A percentile compares a stretch with the other conserved stretches of the same genome.
phyloP scores from a whole-genome alignment of 2,797 vertebrate species.

The Cynodonichthys magdalenae region DNA sequence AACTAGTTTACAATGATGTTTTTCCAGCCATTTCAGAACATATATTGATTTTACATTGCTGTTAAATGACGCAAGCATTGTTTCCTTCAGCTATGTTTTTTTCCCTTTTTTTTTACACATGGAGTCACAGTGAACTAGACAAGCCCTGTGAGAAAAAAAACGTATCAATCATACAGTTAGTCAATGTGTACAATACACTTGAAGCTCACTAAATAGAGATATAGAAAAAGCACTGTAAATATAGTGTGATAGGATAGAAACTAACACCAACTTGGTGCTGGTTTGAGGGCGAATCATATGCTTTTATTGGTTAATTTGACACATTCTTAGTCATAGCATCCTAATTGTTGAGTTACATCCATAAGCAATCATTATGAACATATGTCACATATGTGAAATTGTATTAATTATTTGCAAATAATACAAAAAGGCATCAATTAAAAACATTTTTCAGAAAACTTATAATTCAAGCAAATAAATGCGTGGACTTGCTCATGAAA shows the following conservation, averaged over 20 bases:
- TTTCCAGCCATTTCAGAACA: constrained; percentile 80
- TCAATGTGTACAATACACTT: constrained; percentile 5
- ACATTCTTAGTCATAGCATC: neutral
- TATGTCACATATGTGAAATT: too few relatives aligned
- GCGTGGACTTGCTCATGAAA: constrained; percentile 1
- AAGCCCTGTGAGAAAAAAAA: constrained; percentile 18
- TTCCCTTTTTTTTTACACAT: constrained; percentile 25
- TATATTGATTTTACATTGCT: constrained; percentile 86
- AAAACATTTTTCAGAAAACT: too few relatives aligned
- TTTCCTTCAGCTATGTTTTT: constrained; percentile 55
- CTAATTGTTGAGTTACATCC: constrained; percentile 1
- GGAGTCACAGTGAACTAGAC: constrained; percentile 48
- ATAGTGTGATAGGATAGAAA: neutral
- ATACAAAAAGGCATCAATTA: neutral
- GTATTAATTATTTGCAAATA: neutral
- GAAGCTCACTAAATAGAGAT: constrained; percentile 20
- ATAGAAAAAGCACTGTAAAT: constrained; percentile 5
- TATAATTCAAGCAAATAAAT: too few relatives aligned
- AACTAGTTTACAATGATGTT: constrained; percentile 86
- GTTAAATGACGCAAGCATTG: constrained; percentile 73
- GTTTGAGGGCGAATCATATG: too few relatives aligned
- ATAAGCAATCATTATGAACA: neutral
- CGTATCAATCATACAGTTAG: constrained; percentile 32
- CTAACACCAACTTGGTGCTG: neutral
- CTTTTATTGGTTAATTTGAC: neutral